Conservation (phyloP, 2,113 vertebrate genomes). For the Scortum barcoo region DNA sequence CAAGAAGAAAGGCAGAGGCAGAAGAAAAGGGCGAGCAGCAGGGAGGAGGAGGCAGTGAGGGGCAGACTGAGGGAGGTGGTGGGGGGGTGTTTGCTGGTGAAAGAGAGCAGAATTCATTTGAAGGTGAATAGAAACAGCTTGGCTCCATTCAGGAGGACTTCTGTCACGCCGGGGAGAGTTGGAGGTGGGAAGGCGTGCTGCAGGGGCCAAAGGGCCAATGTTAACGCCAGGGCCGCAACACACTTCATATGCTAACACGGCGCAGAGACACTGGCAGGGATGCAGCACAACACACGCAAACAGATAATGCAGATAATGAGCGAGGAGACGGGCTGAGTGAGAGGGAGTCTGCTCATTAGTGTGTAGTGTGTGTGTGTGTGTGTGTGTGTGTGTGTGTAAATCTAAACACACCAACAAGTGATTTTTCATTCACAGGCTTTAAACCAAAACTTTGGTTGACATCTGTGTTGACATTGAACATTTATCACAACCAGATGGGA, state of each 20-base stretch:
- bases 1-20: background rate
- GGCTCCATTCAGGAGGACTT: conserved; percentile 57
- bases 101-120: conserved; percentile 60
- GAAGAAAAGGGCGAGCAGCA: conserved; percentile 39
- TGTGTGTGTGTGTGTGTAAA: background rate
- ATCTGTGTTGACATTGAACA: too few relatives aligned
- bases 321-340: conserved; percentile 8
- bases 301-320: background rate
- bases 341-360: background rate
- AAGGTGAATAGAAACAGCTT: conserved; percentile 73
- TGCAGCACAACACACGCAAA: conserved; percentile 6
- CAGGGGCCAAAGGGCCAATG: conserved; percentile 46
- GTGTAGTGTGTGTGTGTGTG: background rate
- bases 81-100: conserved; percentile 17
- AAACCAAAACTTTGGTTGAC: background rate
- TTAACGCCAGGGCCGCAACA: conserved; percentile 40
- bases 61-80: background rate
- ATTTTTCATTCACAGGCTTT: background rate
- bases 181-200: background rate
- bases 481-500: too few relatives aligned
- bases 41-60: conserved; percentile 20
- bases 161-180: conserved; percentile 24
- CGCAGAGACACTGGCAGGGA: conserved; percentile 15
- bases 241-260: conserved; percentile 70
- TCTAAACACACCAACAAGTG: too few relatives aligned